Conservation (phyloP, 2,797 vertebrate species). For the Urosaurus nigricauda region DNA sequence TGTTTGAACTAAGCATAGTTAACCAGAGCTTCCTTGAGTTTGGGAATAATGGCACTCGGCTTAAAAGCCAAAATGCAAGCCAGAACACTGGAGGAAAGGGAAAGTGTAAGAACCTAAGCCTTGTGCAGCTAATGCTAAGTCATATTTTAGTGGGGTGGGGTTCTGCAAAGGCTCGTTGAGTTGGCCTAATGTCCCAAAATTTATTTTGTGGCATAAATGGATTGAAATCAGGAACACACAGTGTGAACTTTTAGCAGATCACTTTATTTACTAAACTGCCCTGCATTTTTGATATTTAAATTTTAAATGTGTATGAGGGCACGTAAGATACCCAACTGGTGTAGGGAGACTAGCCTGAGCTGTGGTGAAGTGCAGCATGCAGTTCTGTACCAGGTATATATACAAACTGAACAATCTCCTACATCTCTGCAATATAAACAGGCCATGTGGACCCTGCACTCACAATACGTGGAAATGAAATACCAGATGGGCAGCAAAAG, state of each 20-base stretch:
- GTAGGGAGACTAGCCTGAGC: no score
- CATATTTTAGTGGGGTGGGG: neutral
- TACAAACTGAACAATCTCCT: neutral
- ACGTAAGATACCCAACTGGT: neutral
- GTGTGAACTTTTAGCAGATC: neutral
- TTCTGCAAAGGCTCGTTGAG: neutral
- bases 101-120: neutral
- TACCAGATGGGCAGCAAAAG: no score
- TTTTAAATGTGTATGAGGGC: neutral
- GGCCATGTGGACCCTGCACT: no score
- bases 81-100: neutral
- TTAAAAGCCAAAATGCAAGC: neutral
- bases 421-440: no score
- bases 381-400: neutral
- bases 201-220: neutral
- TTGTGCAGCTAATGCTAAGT: neutral
- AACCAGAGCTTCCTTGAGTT: neutral
- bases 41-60: neutral
- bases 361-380: neutral
- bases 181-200: neutral
- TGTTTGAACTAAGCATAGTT: conserved; percentile 7
- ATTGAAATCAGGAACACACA: neutral
- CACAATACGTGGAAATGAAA: no score
- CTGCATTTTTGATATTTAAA: neutral
- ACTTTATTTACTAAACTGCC: neutral